Evolutionary conservation across 2,113 vertebrate species (phyloP).

Genomic region (Daboia siamensis): DNA sequence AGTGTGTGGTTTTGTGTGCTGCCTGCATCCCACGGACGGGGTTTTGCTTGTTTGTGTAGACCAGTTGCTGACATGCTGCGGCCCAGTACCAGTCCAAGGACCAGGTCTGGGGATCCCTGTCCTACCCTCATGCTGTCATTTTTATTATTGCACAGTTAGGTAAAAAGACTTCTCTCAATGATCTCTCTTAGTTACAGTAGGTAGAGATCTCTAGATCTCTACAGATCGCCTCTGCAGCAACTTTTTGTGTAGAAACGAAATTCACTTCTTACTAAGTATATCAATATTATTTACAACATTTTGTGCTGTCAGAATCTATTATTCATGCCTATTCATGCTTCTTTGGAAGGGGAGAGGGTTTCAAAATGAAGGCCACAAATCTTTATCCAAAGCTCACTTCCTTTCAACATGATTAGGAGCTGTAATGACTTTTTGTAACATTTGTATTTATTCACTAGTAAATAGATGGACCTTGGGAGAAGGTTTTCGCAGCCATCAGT

Average conservation of each 20-base stretch:
- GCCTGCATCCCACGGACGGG: no score
- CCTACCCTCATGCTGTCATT: not conserved
- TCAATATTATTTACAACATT: not conserved
- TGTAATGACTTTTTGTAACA: not conserved
- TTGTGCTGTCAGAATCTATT: not conserved
- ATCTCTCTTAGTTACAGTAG: not conserved
- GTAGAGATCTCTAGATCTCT: not conserved
- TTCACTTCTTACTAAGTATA: not conserved
- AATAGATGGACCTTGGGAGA: not conserved
- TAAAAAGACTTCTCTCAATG: not conserved
- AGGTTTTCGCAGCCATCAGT: not conserved
- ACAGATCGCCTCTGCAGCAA: not conserved
- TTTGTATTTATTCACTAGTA: not conserved
- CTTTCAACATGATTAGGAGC: not conserved
- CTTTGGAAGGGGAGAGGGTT: not conserved
- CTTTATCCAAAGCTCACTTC: not conserved
- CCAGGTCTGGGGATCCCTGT: no score
- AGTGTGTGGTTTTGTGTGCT: no score
- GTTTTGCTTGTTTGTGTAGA: no score
- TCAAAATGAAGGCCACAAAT: not conserved
- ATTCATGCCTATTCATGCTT: not conserved
- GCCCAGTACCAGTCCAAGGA: no score
- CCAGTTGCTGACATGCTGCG: no score
- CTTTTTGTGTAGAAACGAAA: not conserved
- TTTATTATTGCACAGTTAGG: not conserved